Base-by-base conservation (phyloP, 1,140 invertebrate genomes). In the Papilio polytes region DNA sequence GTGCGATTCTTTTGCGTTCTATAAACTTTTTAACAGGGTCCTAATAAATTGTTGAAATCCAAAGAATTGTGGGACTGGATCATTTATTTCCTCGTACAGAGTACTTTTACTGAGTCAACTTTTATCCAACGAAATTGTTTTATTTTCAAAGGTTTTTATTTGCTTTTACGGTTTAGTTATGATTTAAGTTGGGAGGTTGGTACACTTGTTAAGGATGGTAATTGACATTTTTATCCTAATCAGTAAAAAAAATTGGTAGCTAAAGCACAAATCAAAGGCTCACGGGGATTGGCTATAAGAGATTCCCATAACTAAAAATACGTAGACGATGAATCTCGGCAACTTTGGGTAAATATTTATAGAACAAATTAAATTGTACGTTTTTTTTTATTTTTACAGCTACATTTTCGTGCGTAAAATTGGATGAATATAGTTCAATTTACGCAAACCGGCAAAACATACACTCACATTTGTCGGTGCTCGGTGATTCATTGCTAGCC, bases 21-120 rank as follows among this genome's bases (percentile, higher is more conserved):
- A 76, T 26, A 76, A 48, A 76, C 74, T 76, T 76, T 76, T 76
- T 76, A 76, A 76, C 46, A 76, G 74, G 73, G 46, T 76, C 41
- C 26, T 31, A 70, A 70, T 70, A 46, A 74, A 74, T 73, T 44
- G 36, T 74, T 74, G 41, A 74, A 73, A 74, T 46, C 31, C 18
- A 70, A 70, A 70, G 63, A 70, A 70, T 31, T 36, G 22, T 31
- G 26, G 26, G 13, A 70, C 4, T 36, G 26, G 12, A 26, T 66
- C 12, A 7, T 70, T 70, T 70, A 36, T 70, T 70, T 70, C 4
- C 26, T 70, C 13, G 63, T 31, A 70, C 4, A 66, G 20, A 66
- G 22, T 59, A 59, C n/a, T 63, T 63, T 22, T 63, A 63, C 26
- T 63, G 59, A 63, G 20, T 63, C 10, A 22, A 63, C 10, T 26